Conservation (phyloP, 1,140 invertebrate genomes). For the Drosophila gunungcola region DNA sequence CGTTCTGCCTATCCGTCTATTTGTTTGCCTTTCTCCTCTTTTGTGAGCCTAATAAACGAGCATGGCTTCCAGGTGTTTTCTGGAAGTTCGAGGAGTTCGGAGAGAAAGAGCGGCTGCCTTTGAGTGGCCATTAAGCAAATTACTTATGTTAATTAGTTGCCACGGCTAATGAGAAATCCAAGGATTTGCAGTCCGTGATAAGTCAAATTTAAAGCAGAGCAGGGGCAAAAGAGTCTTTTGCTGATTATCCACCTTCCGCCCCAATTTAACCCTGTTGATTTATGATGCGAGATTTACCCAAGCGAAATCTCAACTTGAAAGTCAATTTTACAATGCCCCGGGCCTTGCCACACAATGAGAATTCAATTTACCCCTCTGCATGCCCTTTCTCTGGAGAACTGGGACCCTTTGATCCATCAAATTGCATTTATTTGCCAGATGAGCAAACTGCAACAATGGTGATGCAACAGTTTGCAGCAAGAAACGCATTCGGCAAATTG, state of each 20-base stretch:
- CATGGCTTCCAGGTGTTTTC: slow-evolving; percentile 7
- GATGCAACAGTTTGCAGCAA: slow-evolving; percentile 41
- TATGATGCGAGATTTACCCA: slow-evolving; percentile 37
- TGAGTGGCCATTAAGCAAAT: slow-evolving; percentile 61
- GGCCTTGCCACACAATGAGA: slow-evolving; percentile 28
- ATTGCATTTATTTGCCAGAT: slow-evolving; percentile 59
- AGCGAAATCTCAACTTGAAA: slow-evolving; percentile 39
- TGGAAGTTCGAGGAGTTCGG: slow-evolving; percentile 45
- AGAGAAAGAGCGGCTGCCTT: slow-evolving; percentile 25
- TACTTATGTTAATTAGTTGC: slow-evolving; percentile 81
- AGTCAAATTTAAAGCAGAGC: slow-evolving; percentile 47
- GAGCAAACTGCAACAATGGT: slow-evolving; percentile 31
- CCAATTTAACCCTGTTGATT: slow-evolving; percentile 38
- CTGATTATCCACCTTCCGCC: slow-evolving; percentile 46
- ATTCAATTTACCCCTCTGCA: slow-evolving; percentile 29
- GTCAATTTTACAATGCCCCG: slow-evolving; percentile 25
- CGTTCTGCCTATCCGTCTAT: slow-evolving; percentile 10
- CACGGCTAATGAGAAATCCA: slow-evolving; percentile 71
- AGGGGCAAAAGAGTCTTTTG: slow-evolving; percentile 22
- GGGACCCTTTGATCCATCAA: slow-evolving; percentile 32
- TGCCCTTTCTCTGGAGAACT: background rate
- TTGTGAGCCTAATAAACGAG: slow-evolving; percentile 53
- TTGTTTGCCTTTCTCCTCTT: slow-evolving; percentile 23
- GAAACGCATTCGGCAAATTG: slow-evolving; percentile 28
- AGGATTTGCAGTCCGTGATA: slow-evolving; percentile 51